Percentiles rank a stretch among this genome's conserved stretches.
These are phyloP conservation scores for Liopterus haemorrhoidalis DNA, from an alignment of 2,888 invertebrate genomes.

Conservation along the genomic window DNA sequence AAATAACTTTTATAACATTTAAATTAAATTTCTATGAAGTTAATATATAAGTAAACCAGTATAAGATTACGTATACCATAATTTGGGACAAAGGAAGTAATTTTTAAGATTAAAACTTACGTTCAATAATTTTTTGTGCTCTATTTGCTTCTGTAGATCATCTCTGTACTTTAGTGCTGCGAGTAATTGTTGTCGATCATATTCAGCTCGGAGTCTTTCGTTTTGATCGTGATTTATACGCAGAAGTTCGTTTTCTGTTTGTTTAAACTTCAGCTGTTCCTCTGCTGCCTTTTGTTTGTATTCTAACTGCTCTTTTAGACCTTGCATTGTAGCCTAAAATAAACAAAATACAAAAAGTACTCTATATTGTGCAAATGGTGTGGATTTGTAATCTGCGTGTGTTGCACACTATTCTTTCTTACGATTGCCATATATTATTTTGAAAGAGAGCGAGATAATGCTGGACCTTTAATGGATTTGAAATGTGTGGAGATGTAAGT, in stretches of 20 bases:
- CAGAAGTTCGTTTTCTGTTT: constrained; percentile 41
- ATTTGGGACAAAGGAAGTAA: no score
- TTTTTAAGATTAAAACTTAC: constrained; percentile 38
- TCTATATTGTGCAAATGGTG: constrained; percentile 2
- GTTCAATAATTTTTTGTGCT: constrained; percentile 40
- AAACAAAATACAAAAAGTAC: neutral
- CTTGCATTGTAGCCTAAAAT: constrained; percentile 39
- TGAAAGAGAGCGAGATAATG: no score
- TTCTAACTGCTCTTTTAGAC: constrained; percentile 40
- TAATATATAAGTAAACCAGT: no score
- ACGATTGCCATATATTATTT: no score
- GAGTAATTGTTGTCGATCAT: constrained; percentile 36
- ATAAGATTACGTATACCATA: no score
- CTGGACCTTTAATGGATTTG: no score
- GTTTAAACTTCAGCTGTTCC: constrained; percentile 35
- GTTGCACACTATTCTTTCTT: no score
- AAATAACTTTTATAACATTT: no score
- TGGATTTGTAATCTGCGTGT: constrained; percentile 10
- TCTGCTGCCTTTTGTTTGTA: constrained; percentile 38
- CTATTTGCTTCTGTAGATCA: constrained; percentile 43
- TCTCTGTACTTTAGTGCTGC: constrained; percentile 39
- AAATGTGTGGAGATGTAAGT: no score
- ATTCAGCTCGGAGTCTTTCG: constrained; percentile 38
- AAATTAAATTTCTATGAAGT: no score
- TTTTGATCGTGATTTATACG: constrained; percentile 38